A percentile compares a stretch with the other conserved stretches of the same genome.
phyloP scores from a whole-genome alignment of 2,888 invertebrate species.

The Gymnoscelis rufifasciata region DNA sequence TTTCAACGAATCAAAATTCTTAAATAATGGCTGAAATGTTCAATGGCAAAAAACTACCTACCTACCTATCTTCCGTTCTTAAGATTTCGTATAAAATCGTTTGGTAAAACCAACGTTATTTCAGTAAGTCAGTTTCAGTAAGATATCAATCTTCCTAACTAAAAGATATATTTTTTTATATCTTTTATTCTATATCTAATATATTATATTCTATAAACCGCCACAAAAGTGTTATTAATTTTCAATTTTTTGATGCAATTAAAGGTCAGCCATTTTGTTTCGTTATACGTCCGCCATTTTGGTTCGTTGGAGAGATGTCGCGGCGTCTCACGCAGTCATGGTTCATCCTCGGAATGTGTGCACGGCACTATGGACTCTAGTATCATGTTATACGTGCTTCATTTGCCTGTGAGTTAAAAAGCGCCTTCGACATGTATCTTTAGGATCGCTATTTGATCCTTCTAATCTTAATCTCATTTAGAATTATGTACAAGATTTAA shows the following conservation, averaged over 20 bases:
- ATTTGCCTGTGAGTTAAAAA: slow-evolving; percentile 39
- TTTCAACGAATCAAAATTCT: neutral
- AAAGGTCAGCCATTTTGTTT: too few relatives aligned
- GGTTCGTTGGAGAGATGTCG: slow-evolving; percentile 2
- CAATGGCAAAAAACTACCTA: too few relatives aligned
- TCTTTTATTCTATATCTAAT: too few relatives aligned
- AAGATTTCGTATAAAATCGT: too few relatives aligned
- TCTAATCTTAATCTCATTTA: slow-evolving; percentile 65
- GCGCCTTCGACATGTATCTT: slow-evolving; percentile 28
- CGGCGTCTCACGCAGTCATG: slow-evolving; percentile 25
- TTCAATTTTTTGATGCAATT: too few relatives aligned
- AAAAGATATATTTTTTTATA: too few relatives aligned
- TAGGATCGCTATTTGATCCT: slow-evolving; percentile 22
- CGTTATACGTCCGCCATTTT: neutral
- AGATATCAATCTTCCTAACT: too few relatives aligned
- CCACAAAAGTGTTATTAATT: too few relatives aligned
- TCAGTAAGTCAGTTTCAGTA: too few relatives aligned
- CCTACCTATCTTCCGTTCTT: too few relatives aligned
- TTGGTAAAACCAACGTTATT: too few relatives aligned
- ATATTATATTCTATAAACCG: too few relatives aligned
- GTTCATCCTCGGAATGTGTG: slow-evolving; percentile 38
- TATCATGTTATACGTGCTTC: slow-evolving; percentile 44
- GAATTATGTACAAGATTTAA: slow-evolving; percentile 72
- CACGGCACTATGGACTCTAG: slow-evolving; percentile 48
- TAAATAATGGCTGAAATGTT: neutral